These are phyloP conservation scores for Proteles cristata DNA, from an alignment of 2,113 vertebrate genomes.

Conservation along the genomic window DNA sequence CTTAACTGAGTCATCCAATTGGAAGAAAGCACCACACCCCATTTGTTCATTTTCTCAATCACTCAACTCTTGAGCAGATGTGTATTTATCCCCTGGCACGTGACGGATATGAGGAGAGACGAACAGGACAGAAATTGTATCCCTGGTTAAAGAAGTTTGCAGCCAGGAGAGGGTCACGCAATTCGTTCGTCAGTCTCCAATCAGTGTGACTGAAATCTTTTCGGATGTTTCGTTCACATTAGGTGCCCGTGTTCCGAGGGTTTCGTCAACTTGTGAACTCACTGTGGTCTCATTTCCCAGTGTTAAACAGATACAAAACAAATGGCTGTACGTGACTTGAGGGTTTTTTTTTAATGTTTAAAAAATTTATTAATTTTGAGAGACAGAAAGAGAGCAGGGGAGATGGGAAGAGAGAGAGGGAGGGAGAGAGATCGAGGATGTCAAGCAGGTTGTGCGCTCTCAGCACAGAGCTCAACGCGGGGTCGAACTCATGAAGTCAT, in stretches of 20 bases:
- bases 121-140: not conserved
- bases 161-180: accelerated
- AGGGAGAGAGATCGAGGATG: too few species aligned
- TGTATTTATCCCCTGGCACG: accelerated
- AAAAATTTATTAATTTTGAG: too few species aligned
- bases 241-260: accelerated
- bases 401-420: too few species aligned
- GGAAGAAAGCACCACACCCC: not conserved
- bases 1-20: not conserved
- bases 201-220: accelerated
- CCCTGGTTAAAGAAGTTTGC: too few species aligned
- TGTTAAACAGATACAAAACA: accelerated
- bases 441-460: too few species aligned
- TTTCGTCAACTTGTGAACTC: not conserved
- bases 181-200: accelerated
- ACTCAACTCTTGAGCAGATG: accelerated
- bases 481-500: too few species aligned
- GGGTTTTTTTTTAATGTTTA: too few species aligned
- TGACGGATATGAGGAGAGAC: accelerated
- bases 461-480: too few species aligned
- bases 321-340: not conserved
- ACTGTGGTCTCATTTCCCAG: not conserved
- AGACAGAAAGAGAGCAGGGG: too few species aligned
- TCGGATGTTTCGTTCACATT: accelerated
- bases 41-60: too few species aligned